These are phyloP conservation scores for Rhodophaea formosa DNA, from an alignment of 2,888 invertebrate species.

Conservation along the genomic window DNA sequence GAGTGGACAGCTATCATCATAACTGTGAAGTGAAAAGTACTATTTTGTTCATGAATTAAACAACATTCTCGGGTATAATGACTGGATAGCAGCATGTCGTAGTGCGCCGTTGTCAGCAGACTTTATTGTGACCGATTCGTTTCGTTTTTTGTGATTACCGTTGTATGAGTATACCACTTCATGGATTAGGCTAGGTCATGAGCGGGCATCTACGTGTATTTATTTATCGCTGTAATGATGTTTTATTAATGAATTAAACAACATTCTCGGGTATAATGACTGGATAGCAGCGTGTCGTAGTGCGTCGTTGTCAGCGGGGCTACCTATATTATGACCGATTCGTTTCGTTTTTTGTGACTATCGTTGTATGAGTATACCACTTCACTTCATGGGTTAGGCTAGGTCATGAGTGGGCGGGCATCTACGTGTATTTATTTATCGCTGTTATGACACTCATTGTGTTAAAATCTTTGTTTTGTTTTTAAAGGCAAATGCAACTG, in stretches of 20 bases:
- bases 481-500: no score
- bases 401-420: conserved; percentile 44
- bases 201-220: neutral
- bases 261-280: neutral
- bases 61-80: neutral
- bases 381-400: conserved; percentile 51
- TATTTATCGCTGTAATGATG: neutral
- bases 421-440: neutral
- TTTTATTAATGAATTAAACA: neutral
- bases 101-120: neutral
- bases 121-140: conserved; percentile 64
- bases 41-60: neutral
- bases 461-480: neutral
- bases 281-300: neutral
- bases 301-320: neutral
- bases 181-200: conserved; percentile 58
- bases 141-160: conserved; percentile 63
- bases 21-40: neutral
- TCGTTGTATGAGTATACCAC: conserved; percentile 52
- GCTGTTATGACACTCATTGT: neutral
- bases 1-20: neutral
- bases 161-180: conserved; percentile 51
- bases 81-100: neutral
- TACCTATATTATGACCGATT: conserved; percentile 64
- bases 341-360: conserved; percentile 66